A percentile compares a stretch with the other conserved stretches of the same genome.
Evolutionary conservation across 2,797 vertebrate species (phyloP).

Genomic region (Parauchenoglanis ngamensis): DNA sequence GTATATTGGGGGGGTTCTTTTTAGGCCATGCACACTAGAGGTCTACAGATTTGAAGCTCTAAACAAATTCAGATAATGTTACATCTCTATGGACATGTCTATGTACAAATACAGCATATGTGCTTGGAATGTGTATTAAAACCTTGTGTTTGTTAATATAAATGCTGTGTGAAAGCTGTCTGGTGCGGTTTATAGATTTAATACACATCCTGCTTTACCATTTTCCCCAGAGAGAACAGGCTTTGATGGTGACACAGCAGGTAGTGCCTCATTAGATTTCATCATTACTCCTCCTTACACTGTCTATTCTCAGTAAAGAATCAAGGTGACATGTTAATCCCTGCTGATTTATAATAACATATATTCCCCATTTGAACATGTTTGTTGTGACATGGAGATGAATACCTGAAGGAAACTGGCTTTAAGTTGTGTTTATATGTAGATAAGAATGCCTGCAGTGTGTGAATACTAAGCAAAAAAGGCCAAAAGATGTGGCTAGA

Average conservation of each 20-base stretch:
- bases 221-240: not conserved
- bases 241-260: conserved; percentile 15
- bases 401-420: not conserved
- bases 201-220: not conserved
- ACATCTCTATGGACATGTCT: not conserved
- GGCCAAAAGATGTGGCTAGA: too few relatives aligned
- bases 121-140: not conserved
- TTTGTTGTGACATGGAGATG: not conserved
- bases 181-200: not conserved
- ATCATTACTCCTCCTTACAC: not conserved
- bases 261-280: conserved; percentile 20
- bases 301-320: conserved; percentile 2
- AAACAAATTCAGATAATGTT: not conserved
- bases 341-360: not conserved
- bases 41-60: not conserved
- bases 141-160: not conserved
- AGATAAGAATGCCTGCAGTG: not conserved
- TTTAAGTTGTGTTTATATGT: not conserved
- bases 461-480: not conserved
- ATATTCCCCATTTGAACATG: not conserved
- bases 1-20: not conserved
- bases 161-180: not conserved
- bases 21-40: not conserved
- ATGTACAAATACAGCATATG: not conserved
- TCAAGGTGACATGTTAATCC: not conserved